Evolutionary conservation across 2,797 vertebrate species (phyloP).

Genomic region (Rhynchotus rufescens): DNA sequence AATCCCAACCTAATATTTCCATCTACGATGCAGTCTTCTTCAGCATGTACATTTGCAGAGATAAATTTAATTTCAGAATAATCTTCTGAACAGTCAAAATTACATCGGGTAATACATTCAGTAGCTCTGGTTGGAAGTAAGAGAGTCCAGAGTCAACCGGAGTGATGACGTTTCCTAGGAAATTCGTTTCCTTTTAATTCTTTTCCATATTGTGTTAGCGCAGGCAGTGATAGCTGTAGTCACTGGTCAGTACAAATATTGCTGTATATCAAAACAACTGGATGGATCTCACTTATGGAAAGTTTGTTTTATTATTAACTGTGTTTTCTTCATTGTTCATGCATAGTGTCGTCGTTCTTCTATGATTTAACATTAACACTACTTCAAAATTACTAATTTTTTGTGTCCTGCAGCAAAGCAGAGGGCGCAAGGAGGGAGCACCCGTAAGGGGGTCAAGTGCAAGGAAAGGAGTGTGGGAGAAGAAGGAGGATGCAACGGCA

Average conservation of each 20-base stretch:
- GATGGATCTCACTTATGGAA: neutral
- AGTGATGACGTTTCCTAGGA: neutral
- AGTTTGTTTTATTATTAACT: neutral
- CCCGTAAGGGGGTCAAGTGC: neutral
- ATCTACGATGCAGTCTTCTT: neutral
- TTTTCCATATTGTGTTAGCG: neutral
- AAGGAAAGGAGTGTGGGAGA: neutral
- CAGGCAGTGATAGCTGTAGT: neutral
- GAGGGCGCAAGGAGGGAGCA: neutral
- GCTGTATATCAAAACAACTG: neutral
- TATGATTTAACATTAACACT: neutral
- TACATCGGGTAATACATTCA: neutral
- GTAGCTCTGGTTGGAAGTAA: neutral
- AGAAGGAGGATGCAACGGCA: neutral
- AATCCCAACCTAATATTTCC: neutral
- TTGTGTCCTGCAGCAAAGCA: neutral
- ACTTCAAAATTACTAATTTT: neutral
- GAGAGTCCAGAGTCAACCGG: neutral
- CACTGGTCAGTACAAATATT: neutral
- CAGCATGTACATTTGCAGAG: neutral
- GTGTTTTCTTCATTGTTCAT: neutral
- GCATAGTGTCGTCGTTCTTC: neutral
- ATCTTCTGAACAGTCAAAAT: neutral
- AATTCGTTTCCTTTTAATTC: neutral
- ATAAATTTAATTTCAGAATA: neutral